Conservation (phyloP, 30 jellyfish, hydroid and myxozoan genomes). For the Turritopsis rubra region DNA sequence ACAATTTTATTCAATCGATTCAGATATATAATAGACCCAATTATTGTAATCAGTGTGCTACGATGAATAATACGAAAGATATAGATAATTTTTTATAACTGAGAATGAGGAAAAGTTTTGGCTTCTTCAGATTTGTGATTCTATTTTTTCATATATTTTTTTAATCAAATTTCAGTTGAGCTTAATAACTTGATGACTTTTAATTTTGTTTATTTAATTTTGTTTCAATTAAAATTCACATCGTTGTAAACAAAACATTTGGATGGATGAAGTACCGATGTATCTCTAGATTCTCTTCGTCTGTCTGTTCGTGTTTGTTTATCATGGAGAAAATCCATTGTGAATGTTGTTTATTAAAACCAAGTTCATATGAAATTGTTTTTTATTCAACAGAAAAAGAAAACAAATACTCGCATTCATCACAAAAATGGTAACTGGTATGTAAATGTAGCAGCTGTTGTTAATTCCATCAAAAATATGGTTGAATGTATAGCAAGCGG, state of each 20-base stretch:
- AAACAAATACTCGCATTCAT: neutral
- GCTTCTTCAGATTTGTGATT: neutral
- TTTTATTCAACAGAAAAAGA: neutral
- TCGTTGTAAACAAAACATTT: neutral
- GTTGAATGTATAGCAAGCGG: neutral
- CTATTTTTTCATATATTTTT: no score
- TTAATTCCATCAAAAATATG: neutral
- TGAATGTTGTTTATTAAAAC: neutral
- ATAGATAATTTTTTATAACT: neutral
- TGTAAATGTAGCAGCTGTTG: neutral
- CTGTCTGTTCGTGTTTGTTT: neutral
- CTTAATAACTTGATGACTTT: no score
- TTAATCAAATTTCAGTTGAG: no score
- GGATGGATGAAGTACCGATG: neutral
- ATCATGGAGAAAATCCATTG: neutral
- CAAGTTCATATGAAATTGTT: neutral
- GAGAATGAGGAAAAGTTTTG: neutral
- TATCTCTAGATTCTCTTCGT: no score
- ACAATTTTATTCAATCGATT: neutral
- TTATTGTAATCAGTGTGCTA: neutral
- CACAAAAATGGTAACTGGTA: neutral
- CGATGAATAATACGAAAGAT: neutral
- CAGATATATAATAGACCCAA: neutral
- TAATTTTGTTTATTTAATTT: no score
- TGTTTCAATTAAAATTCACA: no score